Evolutionary conservation across 2,113 vertebrate species (phyloP), one percentile per base, ranked within the genome.

Genomic region (Dunckerocampus dactyliophorus): DNA sequence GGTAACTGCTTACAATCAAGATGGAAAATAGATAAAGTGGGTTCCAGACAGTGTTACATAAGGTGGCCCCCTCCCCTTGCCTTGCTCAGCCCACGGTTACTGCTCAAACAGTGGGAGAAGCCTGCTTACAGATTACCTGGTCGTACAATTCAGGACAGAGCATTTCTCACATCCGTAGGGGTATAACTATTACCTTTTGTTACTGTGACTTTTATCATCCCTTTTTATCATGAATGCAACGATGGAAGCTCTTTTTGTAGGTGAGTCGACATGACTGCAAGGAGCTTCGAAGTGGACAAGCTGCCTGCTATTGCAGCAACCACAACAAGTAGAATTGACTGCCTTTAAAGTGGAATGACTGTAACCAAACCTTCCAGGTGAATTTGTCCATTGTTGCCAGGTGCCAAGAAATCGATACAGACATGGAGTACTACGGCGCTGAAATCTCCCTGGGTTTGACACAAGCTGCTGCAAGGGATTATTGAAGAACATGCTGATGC

Each of bases 281-380:
- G 71, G 72, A 79, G 77, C 74, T 51, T 71, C 75, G 45, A 62
- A 76, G 51, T 69, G 62, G 74, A 77, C 67, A 47, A 53, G 62
- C 55, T 59, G 57, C 69, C 64, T 67, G 50, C 55, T 59, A 52
- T 39, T 1, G 15, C 20, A 0, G 8, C 50, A 51, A 80, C 63
- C 81, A 81, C 72, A 76, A 83, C 81, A 67, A 85, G 71, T 74
- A 74, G 76, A 75, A 87, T 75, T 21, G 83, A 86, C 82, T 68
- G 72, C 42, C 74, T 76, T 80, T 79, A 69, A 81, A 74, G 82
- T 69, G 74, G 68, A 75, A 71, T 54, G 45, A 34, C 75, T 65
- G 57, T 28, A 60, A 42, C 52, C 69, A 64, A 61, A 62, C 48
- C 47, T 45, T 51, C 14, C 50, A 52, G 77, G 74, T 59, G 62